These are phyloP conservation scores for Notodonta ziczac DNA, from an alignment of 2,888 invertebrate genomes.

Conservation along the genomic window DNA sequence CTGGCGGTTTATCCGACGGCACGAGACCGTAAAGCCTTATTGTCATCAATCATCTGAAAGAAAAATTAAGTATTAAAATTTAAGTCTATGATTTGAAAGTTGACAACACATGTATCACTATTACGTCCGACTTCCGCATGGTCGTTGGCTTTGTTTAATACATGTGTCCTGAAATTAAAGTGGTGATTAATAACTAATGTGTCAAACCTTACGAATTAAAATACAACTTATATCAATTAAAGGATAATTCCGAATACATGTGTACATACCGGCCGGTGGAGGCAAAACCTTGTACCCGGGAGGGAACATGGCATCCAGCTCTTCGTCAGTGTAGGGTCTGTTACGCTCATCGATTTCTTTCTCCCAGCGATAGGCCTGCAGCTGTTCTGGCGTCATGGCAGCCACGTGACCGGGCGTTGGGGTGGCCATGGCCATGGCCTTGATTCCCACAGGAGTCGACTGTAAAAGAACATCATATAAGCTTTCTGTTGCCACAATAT, in stretches of 20 bases:
- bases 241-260: conserved; percentile 23
- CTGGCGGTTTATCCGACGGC: conserved; percentile 70
- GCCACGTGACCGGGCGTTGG: conserved; percentile 98
- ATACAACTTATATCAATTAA: conserved; percentile 33
- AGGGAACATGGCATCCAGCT: conserved; percentile 98
- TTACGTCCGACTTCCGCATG: conserved; percentile 54
- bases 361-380: conserved; percentile 99
- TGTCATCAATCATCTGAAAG: conserved; percentile 83
- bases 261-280: conserved; percentile 92
- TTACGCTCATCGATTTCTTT: conserved; percentile 99
- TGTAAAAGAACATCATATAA: conserved; percentile 36
- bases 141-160: conserved; percentile 66
- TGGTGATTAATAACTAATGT: conserved; percentile 74
- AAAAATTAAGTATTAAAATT: conserved; percentile 75
- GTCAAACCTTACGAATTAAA: conserved; percentile 46
- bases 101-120: conserved; percentile 65
- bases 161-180: conserved; percentile 82
- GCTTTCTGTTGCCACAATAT: background rate
- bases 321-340: conserved; percentile 97
- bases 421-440: conserved; percentile 99
- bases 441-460: conserved; percentile 94
- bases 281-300: conserved; percentile 98
- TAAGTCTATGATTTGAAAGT: conserved; percentile 56
- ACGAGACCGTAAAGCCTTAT: conserved; percentile 72
- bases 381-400: conserved; percentile 99